Base-by-base conservation (phyloP, 2,797 vertebrate species). In the Choloepus didactylus region DNA sequence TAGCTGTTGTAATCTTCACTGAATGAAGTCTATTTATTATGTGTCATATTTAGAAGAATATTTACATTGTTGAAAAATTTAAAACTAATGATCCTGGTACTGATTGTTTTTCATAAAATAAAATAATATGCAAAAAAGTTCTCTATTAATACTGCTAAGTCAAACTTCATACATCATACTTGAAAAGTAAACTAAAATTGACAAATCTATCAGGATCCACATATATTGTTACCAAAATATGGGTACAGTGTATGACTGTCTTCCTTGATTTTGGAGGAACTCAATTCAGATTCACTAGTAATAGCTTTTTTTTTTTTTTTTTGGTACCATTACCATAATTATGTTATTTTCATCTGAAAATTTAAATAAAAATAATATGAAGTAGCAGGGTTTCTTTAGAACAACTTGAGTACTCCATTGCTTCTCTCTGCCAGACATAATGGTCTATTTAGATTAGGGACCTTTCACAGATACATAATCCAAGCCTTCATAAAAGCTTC, bases 1-100 rank as follows among this genome's bases (percentile, higher is more conserved):
- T 89, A 94, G 46, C 54, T 87, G 9, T 56, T 90, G 75, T 89
- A 93, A 96, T 96, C 82, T 97, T 88, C n/a, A 73, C 10, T 97
- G 87, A 96, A 86, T 83, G 92, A 86, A 69, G 44, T 84, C 90
- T 35, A 35, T 35, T 35, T 97, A 86, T 95, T 96, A 87, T 95
- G 54, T 51, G 67, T 87, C 81, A 95, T 77, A 91, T 91, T 96
- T 94, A 94, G 64, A 95, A 90, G 85, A 90, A 94, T 95, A 93
- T 96, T 93, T 97, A 59, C 89, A 35, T 87, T 94, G 86, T 49
- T 85, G 64, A 91, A 93, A 89, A 66, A 94, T 90, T 95, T 97
- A 92, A 81, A 95, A 85, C 62, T 96, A 96, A 97, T 96, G 95
- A 95, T 93, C 75, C 75, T 76, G 87, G 11, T 67, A 69, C n/a